phyloP scores from a whole-genome alignment of 2,888 invertebrate species.

The Lithophane semibrunnea region DNA sequence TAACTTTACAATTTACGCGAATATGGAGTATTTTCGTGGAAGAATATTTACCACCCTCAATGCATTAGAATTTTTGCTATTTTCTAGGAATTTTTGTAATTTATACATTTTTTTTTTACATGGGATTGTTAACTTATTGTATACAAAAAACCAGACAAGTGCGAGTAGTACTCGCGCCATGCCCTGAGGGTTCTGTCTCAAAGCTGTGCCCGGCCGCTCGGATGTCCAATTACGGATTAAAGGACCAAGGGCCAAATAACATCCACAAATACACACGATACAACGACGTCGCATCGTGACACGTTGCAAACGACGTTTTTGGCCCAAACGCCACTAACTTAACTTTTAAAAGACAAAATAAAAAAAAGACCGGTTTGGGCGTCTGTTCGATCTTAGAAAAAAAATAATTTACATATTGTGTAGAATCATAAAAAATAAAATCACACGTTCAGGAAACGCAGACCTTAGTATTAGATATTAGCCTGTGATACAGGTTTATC shows the following conservation, averaged over 20 bases:
- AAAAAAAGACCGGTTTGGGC: too few species aligned
- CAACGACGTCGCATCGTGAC: too few species aligned
- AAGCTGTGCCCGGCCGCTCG: neutral
- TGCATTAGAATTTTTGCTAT: neutral
- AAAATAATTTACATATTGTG: too few species aligned
- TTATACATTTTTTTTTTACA: neutral
- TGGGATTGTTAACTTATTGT: neutral
- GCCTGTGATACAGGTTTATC: too few species aligned
- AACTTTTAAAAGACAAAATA: too few species aligned
- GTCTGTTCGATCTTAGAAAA: too few species aligned
- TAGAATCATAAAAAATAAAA: too few species aligned
- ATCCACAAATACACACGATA: too few species aligned
- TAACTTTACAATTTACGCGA: conserved; percentile 22
- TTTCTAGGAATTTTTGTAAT: neutral
- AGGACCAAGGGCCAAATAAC: neutral
- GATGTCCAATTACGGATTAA: neutral
- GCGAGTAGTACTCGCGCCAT: neutral
- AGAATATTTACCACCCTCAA: conserved; percentile 17
- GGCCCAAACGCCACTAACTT: too few species aligned
- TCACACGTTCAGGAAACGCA: neutral
- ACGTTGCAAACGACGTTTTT: too few species aligned
- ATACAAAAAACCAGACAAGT: neutral
- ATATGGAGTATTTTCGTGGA: conserved; percentile 22
- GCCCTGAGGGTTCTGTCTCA: neutral
- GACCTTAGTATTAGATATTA: neutral